These are phyloP conservation scores for Mythimna ferrago DNA, from an alignment of 2,888 invertebrate genomes.

Conservation along the genomic window DNA sequence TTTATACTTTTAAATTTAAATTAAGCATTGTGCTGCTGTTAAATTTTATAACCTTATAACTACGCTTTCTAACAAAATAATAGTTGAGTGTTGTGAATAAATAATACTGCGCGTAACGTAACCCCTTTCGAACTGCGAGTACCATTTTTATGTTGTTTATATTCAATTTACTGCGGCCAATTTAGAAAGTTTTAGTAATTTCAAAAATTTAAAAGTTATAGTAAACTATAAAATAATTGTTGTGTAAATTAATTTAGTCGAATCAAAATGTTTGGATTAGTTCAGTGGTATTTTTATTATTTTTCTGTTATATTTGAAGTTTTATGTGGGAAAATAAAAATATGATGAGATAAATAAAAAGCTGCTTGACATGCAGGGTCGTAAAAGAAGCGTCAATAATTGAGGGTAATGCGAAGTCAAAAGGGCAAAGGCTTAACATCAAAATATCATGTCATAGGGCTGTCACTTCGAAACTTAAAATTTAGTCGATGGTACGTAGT, in stretches of 20 bases:
- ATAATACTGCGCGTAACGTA: constrained; percentile 51
- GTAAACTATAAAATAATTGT: constrained; percentile 26
- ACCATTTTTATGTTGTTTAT: constrained; percentile 52
- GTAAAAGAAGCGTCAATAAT: constrained; percentile 41
- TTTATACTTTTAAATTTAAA: constrained; percentile 69
- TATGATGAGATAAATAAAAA: constrained; percentile 21
- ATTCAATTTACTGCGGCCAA: constrained; percentile 47
- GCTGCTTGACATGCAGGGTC: constrained; percentile 7
- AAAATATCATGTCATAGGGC: background rate
- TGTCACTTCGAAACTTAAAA: background rate
- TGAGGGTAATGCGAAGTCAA: constrained; percentile 10
- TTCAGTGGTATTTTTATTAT: constrained; percentile 51
- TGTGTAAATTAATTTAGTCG: constrained; percentile 48
- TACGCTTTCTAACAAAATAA: constrained; percentile 48
- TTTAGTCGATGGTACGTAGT: too few relatives aligned
- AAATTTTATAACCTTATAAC: constrained; percentile 63
- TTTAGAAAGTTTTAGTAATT: constrained; percentile 49
- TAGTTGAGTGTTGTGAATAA: constrained; percentile 46
- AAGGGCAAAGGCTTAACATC: constrained; percentile 27
- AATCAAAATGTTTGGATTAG: constrained; percentile 41
- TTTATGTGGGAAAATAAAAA: constrained; percentile 38
- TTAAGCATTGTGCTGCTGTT: constrained; percentile 68
- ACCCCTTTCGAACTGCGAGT: constrained; percentile 36
- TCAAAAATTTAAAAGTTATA: constrained; percentile 35
- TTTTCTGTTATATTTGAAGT: constrained; percentile 11